phyloP scores from a whole-genome alignment of 2,888 invertebrate species.

The Hirtodrosophila trivittata region DNA sequence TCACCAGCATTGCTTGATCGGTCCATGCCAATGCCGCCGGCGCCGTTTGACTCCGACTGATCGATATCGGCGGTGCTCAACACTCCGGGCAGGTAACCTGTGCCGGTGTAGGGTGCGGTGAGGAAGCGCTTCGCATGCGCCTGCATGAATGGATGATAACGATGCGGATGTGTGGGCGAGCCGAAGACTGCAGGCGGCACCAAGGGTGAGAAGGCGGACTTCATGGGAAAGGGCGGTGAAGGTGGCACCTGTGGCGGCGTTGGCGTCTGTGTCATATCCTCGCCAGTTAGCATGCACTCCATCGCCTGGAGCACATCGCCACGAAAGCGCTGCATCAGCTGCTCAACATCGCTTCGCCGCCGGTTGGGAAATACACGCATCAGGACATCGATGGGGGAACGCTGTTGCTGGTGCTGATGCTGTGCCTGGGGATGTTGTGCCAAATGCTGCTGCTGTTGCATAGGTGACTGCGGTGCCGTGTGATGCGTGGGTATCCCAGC shows the following conservation, averaged over 20 bases:
- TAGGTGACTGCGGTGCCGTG: slow-evolving; percentile 58
- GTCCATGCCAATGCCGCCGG: slow-evolving; percentile 81
- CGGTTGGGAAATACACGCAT: slow-evolving; percentile 95
- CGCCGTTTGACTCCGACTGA: slow-evolving; percentile 83
- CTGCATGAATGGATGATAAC: slow-evolving; percentile 85
- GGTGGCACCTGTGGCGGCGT: slow-evolving; percentile 82
- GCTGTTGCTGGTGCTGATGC: slow-evolving; percentile 83
- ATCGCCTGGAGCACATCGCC: slow-evolving; percentile 97
- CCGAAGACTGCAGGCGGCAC: slow-evolving; percentile 85
- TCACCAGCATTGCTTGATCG: slow-evolving; percentile 83
- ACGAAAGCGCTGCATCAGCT: slow-evolving; percentile 91
- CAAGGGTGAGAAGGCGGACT: slow-evolving; percentile 91
- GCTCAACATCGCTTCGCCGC: slow-evolving; percentile 93
- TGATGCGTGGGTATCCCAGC: slow-evolving; percentile 77
- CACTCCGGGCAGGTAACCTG: slow-evolving; percentile 92
- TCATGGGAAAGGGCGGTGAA: slow-evolving; percentile 83
- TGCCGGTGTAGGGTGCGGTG: slow-evolving; percentile 92
- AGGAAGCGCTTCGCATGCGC: slow-evolving; percentile 90
- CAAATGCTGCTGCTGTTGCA: slow-evolving; percentile 58
- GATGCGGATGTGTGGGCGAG: slow-evolving; percentile 83
- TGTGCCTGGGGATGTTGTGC: slow-evolving; percentile 54
- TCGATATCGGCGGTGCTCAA: slow-evolving; percentile 85
- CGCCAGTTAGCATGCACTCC: slow-evolving; percentile 92
- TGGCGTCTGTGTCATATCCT: slow-evolving; percentile 80
- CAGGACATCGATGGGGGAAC: slow-evolving; percentile 94